Conservation (phyloP, 2,113 vertebrate genomes). For the Mastomys coucha region DNA sequence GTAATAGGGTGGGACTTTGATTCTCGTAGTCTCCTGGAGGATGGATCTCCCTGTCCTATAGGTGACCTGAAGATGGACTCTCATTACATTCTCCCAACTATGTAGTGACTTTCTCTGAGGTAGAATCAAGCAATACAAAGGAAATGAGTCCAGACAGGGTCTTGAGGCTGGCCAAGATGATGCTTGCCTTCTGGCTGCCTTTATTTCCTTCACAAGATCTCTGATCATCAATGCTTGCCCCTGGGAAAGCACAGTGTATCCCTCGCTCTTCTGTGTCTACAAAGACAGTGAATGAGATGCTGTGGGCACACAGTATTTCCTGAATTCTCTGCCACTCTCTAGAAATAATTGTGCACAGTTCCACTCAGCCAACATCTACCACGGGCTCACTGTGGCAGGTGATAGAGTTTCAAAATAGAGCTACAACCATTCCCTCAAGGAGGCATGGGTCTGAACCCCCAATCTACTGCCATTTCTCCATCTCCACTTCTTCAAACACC, state of each 20-base stretch:
- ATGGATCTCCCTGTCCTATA: neutral
- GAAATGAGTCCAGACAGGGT: neutral
- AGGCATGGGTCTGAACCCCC: neutral
- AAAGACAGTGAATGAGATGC: neutral
- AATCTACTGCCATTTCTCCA: neutral
- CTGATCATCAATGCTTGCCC: neutral
- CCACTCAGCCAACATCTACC: neutral
- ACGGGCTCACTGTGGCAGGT: neutral
- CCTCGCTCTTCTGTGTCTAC: neutral
- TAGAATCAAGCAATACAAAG: neutral
- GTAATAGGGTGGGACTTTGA: neutral
- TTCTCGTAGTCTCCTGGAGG: neutral
- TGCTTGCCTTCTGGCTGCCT: neutral
- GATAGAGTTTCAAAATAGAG: neutral
- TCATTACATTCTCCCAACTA: neutral
- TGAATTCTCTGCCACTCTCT: neutral
- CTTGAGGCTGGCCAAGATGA: neutral
- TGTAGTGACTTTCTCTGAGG: conserved; percentile 2
- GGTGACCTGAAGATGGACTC: neutral
- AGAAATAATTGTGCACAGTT: neutral
- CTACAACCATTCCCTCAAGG: neutral
- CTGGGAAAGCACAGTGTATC: neutral
- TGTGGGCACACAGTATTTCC: neutral
- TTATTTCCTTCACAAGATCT: neutral
- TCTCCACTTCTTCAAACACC: neutral